Evolutionary conservation across 2,797 vertebrate genomes (phyloP).

Genomic region (Falco rusticolus): DNA sequence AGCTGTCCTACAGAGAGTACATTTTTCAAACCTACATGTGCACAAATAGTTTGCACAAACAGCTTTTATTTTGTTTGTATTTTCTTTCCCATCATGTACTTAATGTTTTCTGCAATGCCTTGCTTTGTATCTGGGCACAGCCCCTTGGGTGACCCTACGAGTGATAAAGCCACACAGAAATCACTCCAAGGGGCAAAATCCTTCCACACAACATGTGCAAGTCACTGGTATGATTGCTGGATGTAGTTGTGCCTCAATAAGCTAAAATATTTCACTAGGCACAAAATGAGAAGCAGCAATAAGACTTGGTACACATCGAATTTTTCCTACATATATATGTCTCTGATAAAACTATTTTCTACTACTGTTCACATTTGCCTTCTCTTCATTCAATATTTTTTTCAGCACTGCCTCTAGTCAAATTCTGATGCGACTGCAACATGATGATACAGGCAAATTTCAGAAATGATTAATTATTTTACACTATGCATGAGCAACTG

Average conservation of each 20-base stretch:
- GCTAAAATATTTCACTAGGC: neutral
- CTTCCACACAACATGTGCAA: neutral
- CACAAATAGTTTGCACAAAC: neutral
- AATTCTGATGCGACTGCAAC: neutral
- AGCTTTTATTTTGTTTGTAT: neutral
- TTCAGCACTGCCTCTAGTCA: neutral
- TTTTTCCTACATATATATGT: neutral
- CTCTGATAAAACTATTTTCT: neutral
- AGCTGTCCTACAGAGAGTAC: neutral
- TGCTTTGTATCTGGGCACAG: neutral
- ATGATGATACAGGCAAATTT: neutral
- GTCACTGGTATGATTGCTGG: neutral
- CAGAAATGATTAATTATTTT: neutral
- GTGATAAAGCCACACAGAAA: neutral
- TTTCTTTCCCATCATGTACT: neutral
- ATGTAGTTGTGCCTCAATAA: neutral
- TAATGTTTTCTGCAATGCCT: neutral
- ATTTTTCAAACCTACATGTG: neutral
- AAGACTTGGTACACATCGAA: rapidly evolving
- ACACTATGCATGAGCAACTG: neutral
- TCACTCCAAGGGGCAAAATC: neutral
- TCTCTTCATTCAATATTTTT: neutral
- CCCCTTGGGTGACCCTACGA: neutral
- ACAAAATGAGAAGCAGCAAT: neutral
- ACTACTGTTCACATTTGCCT: neutral